Conservation (phyloP, 1,140 invertebrate genomes). For the Bombus difficillimus region DNA sequence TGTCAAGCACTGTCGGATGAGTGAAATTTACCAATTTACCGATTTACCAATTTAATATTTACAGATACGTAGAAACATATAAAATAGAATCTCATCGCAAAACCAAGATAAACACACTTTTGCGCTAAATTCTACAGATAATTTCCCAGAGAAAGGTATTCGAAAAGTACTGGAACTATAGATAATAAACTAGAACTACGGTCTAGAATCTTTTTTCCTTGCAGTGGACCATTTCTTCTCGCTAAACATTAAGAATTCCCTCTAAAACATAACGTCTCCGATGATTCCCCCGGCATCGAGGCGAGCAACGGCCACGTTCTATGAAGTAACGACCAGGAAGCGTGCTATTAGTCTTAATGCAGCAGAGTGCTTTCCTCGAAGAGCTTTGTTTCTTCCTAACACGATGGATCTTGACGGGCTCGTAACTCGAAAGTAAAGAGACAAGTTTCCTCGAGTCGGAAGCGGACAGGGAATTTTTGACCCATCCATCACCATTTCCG, state of each 20-base stretch:
- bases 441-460: not conserved
- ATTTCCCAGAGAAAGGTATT: not conserved
- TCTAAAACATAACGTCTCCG: not conserved
- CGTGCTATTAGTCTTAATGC: constrained; percentile 33
- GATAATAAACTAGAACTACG: not conserved
- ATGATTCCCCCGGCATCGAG: not conserved
- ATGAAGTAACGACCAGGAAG: constrained; percentile 10
- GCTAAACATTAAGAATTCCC: not conserved
- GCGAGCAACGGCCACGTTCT: not conserved
- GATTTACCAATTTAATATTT: no score
- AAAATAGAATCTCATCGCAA: no score
- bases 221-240: not conserved
- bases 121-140: no score
- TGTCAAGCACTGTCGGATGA: no score
- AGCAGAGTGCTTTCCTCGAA: constrained; percentile 12
- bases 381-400: constrained; percentile 2
- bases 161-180: not conserved
- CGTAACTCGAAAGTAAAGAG: not conserved
- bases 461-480: not conserved
- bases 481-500: not conserved
- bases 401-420: not conserved
- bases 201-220: not conserved
- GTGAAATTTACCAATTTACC: no score
- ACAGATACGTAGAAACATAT: no score
- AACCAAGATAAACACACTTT: no score